Conservation (phyloP, 2,888 invertebrate species). For the Pristionchus mayeri region DNA sequence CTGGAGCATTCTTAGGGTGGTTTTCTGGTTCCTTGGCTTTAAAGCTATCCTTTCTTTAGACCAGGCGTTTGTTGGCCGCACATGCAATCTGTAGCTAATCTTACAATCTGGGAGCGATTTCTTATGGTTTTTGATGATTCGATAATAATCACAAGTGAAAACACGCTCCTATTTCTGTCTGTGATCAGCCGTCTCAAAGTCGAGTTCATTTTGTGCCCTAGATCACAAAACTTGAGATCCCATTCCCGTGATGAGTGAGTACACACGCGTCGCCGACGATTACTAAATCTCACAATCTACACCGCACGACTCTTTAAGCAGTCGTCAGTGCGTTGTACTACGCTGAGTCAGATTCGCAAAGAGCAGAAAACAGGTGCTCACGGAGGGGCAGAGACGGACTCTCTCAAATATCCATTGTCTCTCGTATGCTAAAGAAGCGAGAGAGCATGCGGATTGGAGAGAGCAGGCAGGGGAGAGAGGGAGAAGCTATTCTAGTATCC, state of each 20-base stretch:
- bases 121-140: too few relatives aligned
- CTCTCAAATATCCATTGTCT: background rate
- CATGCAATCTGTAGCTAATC: too few relatives aligned
- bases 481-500: slow-evolving; percentile 30
- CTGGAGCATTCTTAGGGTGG: too few relatives aligned
- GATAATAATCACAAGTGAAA: too few relatives aligned
- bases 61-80: background rate
- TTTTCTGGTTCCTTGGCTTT: too few relatives aligned
- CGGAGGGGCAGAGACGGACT: background rate
- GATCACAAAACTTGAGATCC: background rate
- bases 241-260: background rate
- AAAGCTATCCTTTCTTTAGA: background rate
- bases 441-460: too few relatives aligned
- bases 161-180: too few relatives aligned
- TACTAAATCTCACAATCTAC: background rate
- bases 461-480: background rate
- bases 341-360: slow-evolving; percentile 21
- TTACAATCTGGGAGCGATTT: too few relatives aligned
- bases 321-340: background rate
- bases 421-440: background rate
- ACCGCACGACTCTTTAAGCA: background rate
- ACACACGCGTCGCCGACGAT: background rate
- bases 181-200: background rate
- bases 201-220: background rate
- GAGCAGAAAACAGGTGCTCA: slow-evolving; percentile 13